Percentiles rank a stretch among this genome's conserved stretches.
Conservation (phyloP, 2,113 vertebrate genomes). For the Sporophila hypoxantha region DNA sequence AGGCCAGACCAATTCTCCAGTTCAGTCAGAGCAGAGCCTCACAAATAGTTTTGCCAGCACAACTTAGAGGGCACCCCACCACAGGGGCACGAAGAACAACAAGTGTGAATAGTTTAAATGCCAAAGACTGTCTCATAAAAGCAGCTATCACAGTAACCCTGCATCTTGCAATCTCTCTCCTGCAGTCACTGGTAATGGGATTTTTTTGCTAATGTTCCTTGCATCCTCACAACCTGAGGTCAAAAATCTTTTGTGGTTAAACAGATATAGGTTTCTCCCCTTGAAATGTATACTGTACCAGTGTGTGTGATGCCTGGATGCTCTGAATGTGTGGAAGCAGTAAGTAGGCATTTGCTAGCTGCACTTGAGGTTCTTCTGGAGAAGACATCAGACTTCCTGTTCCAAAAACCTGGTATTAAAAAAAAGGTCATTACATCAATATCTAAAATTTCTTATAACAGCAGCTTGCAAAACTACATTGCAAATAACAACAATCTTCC, state of each 20-base stretch:
- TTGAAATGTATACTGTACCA: conserved; percentile 72
- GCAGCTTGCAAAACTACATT: not conserved
- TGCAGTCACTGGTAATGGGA: not conserved
- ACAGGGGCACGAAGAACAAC: not conserved
- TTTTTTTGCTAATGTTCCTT: not conserved
- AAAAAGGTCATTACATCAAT: not conserved
- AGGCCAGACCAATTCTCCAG: not conserved
- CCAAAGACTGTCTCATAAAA: not conserved
- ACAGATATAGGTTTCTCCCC: not conserved
- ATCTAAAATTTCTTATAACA: not conserved
- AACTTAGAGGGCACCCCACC: not conserved
- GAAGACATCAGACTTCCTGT: conserved; percentile 71
- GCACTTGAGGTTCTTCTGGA: conserved; percentile 71
- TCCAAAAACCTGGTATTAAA: conserved; percentile 84
- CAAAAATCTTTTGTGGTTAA: not conserved
- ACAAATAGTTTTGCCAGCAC: not conserved
- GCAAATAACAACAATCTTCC: not conserved
- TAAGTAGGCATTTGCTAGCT: conserved; percentile 72
- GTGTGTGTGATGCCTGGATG: conserved; percentile 86
- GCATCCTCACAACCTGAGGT: not conserved
- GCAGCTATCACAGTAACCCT: not conserved
- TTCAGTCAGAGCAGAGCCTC: not conserved
- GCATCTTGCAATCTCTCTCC: not conserved
- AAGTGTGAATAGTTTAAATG: not conserved
- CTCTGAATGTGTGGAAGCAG: conserved; percentile 88